Evolutionary conservation across 2,888 invertebrate species (phyloP), one percentile per base, ranked within the genome.

Genomic region (Hypomecis atomaria): DNA sequence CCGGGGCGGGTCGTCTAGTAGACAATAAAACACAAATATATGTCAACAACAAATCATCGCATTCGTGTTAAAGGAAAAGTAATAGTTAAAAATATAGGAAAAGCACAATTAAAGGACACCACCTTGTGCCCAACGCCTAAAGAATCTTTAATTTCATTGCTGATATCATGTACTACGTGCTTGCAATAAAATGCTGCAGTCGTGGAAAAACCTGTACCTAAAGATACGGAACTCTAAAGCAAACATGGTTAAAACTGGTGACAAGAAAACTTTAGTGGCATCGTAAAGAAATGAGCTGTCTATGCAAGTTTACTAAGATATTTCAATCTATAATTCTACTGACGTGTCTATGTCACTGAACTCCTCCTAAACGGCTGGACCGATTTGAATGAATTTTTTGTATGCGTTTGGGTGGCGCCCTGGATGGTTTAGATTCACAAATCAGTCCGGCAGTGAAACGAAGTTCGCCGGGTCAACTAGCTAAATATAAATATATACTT

Each of bases 81-180:
- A n/a, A 57, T 37, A 37, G 23, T 3, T 47, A 48, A 42, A 47
- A 53, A 40, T 57, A 52, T 34, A 50, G 66, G 58, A 62, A 67
- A 70, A 56, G 54, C 42, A 53, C 59, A 66, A 66, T 55, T 58
- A 71, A 72, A 81, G 78, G 78, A 72, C 75, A 70, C 62, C 72
- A 53, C 79, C 80, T 79, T 76, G 70, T 49, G 58, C 57, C 34
- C 65, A 64, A 76, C 72, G 58, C 23, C 38, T 40, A 33, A 58
- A 69, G 82, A 81, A 83, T 82, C 66, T 65, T 23, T 73, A 79
- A 80, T 66, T 56, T 56, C 45, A 33, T 8, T 8, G 45, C 56
- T 53, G 43, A 56, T 60, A 66, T 54, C 49, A 49, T 42, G 38
- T 8, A 43, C 47, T 70, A 69, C 72, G 67, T 74, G 72, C 58